Percentiles rank a stretch among this genome's conserved stretches.
These are phyloP conservation scores for Drepana arcuata DNA, from an alignment of 1,140 invertebrate genomes.

Conservation along the genomic window DNA sequence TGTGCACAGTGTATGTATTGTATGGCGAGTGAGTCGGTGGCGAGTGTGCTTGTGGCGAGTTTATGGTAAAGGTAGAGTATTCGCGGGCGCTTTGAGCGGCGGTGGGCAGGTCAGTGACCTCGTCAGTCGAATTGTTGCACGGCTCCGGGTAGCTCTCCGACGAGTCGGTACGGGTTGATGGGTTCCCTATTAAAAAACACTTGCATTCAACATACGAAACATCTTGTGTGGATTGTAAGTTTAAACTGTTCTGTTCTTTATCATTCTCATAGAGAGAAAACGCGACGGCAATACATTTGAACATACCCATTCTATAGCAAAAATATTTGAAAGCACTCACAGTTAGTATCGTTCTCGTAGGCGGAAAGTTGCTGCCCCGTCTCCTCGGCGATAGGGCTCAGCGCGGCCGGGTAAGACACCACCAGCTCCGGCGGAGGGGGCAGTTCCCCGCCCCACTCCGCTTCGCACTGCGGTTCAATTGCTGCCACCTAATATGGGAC, in stretches of 20 bases:
- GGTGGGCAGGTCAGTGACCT: constrained; percentile 45
- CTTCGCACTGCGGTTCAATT: constrained; percentile 24
- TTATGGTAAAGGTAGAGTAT: constrained; percentile 20
- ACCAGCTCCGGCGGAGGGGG: constrained; percentile 50
- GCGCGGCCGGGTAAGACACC: constrained; percentile 46
- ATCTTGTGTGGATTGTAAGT: too few species aligned
- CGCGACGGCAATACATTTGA: too few species aligned
- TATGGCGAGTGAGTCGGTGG: background rate
- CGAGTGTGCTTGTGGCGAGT: constrained; percentile 7
- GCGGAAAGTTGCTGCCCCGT: constrained; percentile 48
- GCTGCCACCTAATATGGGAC: constrained; percentile 53
- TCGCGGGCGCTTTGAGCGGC: constrained; percentile 20
- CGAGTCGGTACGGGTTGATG: constrained; percentile 50
- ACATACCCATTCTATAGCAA: too few species aligned
- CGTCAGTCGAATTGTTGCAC: constrained; percentile 54
- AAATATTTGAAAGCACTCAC: constrained; percentile 19
- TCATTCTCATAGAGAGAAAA: too few species aligned
- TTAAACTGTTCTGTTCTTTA: too few species aligned
- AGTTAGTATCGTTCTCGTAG: constrained; percentile 48
- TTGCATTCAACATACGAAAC: too few species aligned
- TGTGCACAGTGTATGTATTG: constrained; percentile 41
- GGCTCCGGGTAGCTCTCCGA: constrained; percentile 62
- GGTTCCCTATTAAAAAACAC: too few species aligned
- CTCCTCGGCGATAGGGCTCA: constrained; percentile 60
- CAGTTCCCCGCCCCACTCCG: constrained; percentile 27